Percentiles rank a stretch among this genome's conserved stretches.
These are phyloP conservation scores for Nomada ferruginata DNA, from an alignment of 2,888 invertebrate genomes.

Conservation along the genomic window DNA sequence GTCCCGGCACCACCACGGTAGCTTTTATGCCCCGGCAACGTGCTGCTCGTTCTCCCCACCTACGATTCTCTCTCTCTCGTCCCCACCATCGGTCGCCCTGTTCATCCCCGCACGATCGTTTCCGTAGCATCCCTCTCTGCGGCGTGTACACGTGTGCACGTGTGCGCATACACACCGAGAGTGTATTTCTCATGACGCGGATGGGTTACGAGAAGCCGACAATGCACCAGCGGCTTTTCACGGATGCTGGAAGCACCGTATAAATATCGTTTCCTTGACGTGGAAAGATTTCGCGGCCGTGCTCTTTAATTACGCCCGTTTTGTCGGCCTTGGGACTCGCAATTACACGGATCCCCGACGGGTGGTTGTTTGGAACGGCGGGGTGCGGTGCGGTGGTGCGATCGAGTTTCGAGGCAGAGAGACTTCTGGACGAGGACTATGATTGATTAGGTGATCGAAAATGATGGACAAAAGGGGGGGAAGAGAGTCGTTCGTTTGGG, in stretches of 20 bases:
- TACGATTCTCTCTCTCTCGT: slow-evolving; percentile 1
- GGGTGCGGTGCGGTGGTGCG: not conserved
- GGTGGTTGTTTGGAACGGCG: no score
- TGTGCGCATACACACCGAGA: not conserved
- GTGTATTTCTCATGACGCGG: slow-evolving; percentile 39
- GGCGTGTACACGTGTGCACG: slow-evolving; percentile 2
- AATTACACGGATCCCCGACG: slow-evolving; percentile 33
- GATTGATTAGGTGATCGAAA: slow-evolving; percentile 39
- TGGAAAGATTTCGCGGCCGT: slow-evolving; percentile 32
- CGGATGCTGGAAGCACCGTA: slow-evolving; percentile 46
- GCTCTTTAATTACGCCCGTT: slow-evolving; percentile 59
- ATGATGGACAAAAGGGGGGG: slow-evolving; percentile 24
- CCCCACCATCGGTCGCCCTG: not conserved
- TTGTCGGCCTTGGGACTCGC: slow-evolving; percentile 29
- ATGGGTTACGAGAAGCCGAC: slow-evolving; percentile 22
- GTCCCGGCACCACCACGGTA: slow-evolving; percentile 80
- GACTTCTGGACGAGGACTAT: slow-evolving; percentile 26
- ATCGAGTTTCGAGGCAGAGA: not conserved
- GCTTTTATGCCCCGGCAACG: slow-evolving; percentile 80
- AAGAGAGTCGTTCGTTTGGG: slow-evolving; percentile 12
- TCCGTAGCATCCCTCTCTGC: slow-evolving; percentile 22
- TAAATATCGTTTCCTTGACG: slow-evolving; percentile 52
- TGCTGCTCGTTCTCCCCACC: slow-evolving; percentile 37
- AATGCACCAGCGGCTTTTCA: slow-evolving; percentile 46
- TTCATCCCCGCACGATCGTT: slow-evolving; percentile 24